Percentiles rank a stretch among this genome's conserved stretches.
phyloP scores from a whole-genome alignment of 2,113 vertebrate species.

The Ochotona princeps region DNA sequence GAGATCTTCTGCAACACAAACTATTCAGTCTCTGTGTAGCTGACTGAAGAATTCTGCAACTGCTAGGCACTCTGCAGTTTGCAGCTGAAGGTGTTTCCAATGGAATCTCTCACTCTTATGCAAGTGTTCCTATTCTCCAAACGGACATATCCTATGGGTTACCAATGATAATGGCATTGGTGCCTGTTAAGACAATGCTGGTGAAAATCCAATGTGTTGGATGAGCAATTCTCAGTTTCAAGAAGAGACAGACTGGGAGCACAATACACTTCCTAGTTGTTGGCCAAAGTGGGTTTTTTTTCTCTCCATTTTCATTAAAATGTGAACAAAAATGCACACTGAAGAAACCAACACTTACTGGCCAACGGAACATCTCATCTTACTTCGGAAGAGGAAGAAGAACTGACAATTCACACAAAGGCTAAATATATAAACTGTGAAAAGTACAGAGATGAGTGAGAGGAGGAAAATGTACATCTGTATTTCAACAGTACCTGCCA shows the following conservation, averaged over 20 bases:
- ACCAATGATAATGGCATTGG: not conserved
- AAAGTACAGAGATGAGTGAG: not conserved
- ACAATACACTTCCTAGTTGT: not conserved
- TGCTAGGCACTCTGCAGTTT: not conserved
- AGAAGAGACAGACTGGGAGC: not conserved
- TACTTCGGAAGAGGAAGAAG: not conserved
- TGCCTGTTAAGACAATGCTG: not conserved
- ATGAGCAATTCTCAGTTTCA: constrained; percentile 24
- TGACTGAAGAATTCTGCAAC: constrained; percentile 38
- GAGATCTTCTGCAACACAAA: constrained; percentile 47
- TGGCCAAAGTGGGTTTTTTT: not conserved
- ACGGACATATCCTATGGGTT: not conserved
- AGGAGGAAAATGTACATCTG: not conserved
- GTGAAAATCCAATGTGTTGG: not conserved
- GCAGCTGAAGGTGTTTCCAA: not conserved
- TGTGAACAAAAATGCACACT: not conserved
- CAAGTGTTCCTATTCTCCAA: not conserved
- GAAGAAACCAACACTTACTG: not conserved
- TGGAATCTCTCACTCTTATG: not conserved
- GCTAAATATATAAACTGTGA: not conserved
- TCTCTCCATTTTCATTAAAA: not conserved
- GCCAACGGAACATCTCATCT: not conserved
- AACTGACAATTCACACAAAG: not conserved
- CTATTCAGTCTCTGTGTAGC: constrained; percentile 38
- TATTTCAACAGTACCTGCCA: not conserved